These are phyloP conservation scores for Leptinotarsa defecta DNA, from an alignment of 1,140 invertebrate species.

Conservation along the genomic window DNA sequence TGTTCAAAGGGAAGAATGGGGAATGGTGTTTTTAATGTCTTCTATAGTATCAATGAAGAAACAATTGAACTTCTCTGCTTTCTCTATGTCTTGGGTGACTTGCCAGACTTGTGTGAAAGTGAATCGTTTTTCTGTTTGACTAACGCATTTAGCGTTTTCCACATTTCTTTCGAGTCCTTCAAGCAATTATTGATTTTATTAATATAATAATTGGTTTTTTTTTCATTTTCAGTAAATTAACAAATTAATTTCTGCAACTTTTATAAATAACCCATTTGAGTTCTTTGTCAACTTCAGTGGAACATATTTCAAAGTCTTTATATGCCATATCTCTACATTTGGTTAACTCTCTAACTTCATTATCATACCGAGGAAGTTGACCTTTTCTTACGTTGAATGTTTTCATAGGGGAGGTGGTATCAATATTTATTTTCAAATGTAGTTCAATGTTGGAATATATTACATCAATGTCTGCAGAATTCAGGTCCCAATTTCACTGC, in stretches of 20 bases:
- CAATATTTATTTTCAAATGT: slow-evolving; percentile 4
- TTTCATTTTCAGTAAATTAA: too few relatives aligned
- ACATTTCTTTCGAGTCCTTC: slow-evolving; percentile 12
- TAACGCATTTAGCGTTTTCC: not conserved
- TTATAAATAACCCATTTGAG: not conserved
- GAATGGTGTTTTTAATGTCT: too few relatives aligned
- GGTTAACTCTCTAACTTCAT: too few relatives aligned
- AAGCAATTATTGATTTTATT: slow-evolving; percentile 13
- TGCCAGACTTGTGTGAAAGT: too few relatives aligned
- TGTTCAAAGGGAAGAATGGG: too few relatives aligned
- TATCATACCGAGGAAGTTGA: too few relatives aligned
- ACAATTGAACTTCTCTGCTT: too few relatives aligned
- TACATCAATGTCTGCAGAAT: not conserved
- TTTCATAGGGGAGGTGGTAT: slow-evolving; percentile 13
- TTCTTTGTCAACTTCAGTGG: not conserved
- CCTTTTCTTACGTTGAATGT: not conserved
- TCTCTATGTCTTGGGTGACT: too few relatives aligned
- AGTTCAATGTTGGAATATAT: slow-evolving; percentile 7
- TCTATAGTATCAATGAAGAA: too few relatives aligned
- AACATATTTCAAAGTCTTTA: slow-evolving; percentile 8
- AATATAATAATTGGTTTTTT: not conserved
- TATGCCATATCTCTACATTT: slow-evolving; percentile 3
- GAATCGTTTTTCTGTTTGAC: too few relatives aligned
- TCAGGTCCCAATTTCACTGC: too few relatives aligned
- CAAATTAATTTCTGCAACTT: not conserved